A percentile compares a stretch with the other conserved stretches of the same genome.
Conservation (phyloP, 1,140 invertebrate species). For the Achatina immaculata region DNA sequence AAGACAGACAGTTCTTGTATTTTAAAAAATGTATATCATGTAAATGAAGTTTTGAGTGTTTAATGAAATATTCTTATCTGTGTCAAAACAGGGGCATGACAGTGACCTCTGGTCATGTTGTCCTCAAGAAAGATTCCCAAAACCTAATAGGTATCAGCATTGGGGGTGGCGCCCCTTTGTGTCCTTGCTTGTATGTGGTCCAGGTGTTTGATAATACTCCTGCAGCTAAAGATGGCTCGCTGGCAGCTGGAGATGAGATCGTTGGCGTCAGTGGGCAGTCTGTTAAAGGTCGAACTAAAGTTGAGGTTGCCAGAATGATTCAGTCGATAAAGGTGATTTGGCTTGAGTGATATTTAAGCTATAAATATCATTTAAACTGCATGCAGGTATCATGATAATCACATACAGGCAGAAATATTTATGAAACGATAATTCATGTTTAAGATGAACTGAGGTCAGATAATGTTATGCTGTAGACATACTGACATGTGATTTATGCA, state of each 20-base stretch:
- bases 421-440: too few relatives aligned
- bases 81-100: constrained; percentile 98
- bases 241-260: constrained; percentile 91
- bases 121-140: constrained; percentile 91
- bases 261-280: constrained; percentile 90
- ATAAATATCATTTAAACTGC: not conserved
- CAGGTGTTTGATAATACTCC: constrained; percentile 98
- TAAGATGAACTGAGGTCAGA: too few relatives aligned
- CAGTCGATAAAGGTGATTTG: constrained; percentile 82
- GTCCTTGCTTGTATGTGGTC: constrained; percentile 97
- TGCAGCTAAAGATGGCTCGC: constrained; percentile 76
- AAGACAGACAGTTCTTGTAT: too few relatives aligned
- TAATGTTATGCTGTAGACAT: too few relatives aligned
- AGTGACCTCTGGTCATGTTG: constrained; percentile 92
- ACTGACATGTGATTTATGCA: too few relatives aligned
- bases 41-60: too few relatives aligned
- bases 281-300: constrained; percentile 97
- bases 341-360: not conserved
- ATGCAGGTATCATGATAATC: too few relatives aligned
- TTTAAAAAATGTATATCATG: too few relatives aligned
- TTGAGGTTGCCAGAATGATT: constrained; percentile 98
- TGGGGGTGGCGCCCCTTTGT: constrained; percentile 91
- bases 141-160: constrained; percentile 99
- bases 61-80: too few relatives aligned
- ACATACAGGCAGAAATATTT: too few relatives aligned